Evolutionary conservation across 2,113 vertebrate genomes (phyloP).

Genomic region (Ptilonorhynchus violaceus): DNA sequence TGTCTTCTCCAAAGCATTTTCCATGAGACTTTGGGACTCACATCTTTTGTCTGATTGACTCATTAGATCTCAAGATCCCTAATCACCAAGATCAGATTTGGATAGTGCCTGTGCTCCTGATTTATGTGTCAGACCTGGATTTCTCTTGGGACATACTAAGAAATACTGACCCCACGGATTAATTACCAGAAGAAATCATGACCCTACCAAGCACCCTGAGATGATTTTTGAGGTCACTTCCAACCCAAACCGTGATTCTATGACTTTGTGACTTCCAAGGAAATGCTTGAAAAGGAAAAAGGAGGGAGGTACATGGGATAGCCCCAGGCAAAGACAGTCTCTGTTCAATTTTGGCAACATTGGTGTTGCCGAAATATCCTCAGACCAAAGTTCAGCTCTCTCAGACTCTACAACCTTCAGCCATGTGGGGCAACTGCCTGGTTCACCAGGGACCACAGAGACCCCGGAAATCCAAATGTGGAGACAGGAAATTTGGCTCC

Average conservation of each 20-base stretch:
- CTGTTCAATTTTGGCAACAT: not conserved
- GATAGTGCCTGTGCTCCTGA: not conserved
- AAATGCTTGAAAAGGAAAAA: not conserved
- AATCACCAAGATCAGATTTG: not conserved
- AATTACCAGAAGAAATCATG: not conserved
- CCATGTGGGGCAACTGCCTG: not conserved
- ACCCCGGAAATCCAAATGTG: not conserved
- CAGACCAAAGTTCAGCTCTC: not conserved
- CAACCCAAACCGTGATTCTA: not conserved
- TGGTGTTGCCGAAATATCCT: not conserved
- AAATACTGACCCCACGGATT: not conserved
- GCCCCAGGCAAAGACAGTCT: not conserved
- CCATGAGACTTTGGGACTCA: not conserved
- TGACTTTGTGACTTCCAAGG: not conserved
- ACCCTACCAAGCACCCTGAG: not conserved
- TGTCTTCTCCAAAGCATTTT: conserved; percentile 17
- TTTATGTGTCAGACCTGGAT: not conserved
- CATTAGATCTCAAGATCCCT: not conserved
- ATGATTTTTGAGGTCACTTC: not conserved
- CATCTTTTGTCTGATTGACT: not conserved
- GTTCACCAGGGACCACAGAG: not conserved
- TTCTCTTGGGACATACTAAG: not conserved
- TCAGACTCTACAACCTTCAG: not conserved
- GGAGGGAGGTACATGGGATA: accelerated
- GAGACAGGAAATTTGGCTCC: not conserved